Conservation (phyloP, 2,113 vertebrate species). For the Lampris incognitus region DNA sequence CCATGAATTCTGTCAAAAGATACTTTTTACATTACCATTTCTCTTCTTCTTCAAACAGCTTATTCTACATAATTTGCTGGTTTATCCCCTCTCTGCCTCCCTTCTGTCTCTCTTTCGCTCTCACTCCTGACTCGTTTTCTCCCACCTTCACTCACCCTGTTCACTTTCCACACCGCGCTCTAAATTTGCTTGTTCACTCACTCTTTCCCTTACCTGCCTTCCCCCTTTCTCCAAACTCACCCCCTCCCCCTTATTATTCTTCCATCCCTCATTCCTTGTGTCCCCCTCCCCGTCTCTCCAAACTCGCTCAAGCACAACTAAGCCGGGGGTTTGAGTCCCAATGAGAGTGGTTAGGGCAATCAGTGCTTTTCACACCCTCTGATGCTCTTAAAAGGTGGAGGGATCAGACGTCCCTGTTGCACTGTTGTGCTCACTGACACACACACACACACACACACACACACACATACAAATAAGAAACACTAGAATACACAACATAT, state of each 20-base stretch:
- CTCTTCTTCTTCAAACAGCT: neutral
- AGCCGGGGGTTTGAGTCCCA: constrained; percentile 79
- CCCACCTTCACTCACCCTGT: neutral
- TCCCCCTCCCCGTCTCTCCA: constrained; percentile 71
- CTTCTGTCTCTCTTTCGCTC: neutral
- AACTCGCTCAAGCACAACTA: constrained; percentile 81
- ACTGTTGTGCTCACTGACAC: constrained; percentile 58
- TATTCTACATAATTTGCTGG: neutral
- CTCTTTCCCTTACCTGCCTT: constrained; percentile 17
- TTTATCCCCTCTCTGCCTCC: neutral
- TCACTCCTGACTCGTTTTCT: neutral
- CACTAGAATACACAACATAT: no score
- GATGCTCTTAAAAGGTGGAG: constrained; percentile 83
- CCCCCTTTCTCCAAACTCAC: constrained; percentile 3
- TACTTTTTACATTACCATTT: neutral
- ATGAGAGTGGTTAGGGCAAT: constrained; percentile 81
- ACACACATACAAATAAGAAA: constrained; percentile 4
- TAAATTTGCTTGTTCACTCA: constrained; percentile 46
- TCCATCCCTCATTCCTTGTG: constrained; percentile 8
- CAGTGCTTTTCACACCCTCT: constrained; percentile 82
- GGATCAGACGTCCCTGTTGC: constrained; percentile 78
- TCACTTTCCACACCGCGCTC: neutral
- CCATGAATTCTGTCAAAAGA: neutral
- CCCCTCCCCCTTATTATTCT: neutral
- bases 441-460: constrained; percentile 25